A percentile compares a stretch with the other conserved stretches of the same genome.
phyloP scores from a whole-genome alignment of 2,888 invertebrate genomes.

The Leptinotarsa peninsularis region DNA sequence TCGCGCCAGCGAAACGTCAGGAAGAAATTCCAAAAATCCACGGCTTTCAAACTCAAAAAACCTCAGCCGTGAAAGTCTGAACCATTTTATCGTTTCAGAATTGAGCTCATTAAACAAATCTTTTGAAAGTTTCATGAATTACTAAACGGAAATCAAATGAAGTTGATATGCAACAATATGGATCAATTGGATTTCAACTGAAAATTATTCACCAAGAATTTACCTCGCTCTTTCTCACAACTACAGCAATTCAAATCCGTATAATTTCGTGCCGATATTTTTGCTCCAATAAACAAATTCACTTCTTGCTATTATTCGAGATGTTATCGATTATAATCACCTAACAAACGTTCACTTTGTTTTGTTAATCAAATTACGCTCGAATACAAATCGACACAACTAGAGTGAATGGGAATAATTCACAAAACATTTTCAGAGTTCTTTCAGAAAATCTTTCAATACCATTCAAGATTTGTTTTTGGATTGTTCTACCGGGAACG shows the following conservation, averaged over 20 bases:
- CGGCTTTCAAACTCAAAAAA: too few relatives aligned
- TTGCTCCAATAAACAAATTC: conserved; percentile 37
- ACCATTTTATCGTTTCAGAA: too few relatives aligned
- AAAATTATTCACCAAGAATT: neutral
- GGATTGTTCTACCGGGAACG: neutral
- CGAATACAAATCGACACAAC: conserved; percentile 31
- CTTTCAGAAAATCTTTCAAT: neutral
- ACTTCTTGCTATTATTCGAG: conserved; percentile 16
- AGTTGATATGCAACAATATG: neutral
- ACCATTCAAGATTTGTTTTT: neutral
- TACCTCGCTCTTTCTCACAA: neutral
- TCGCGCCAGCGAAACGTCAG: too few relatives aligned
- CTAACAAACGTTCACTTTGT: conserved; percentile 25
- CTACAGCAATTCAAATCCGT: neutral
- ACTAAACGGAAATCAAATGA: neutral
- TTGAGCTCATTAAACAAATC: too few relatives aligned
- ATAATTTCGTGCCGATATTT: conserved; percentile 23
- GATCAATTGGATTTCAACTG: neutral
- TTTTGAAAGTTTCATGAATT: too few relatives aligned
- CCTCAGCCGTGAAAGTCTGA: too few relatives aligned
- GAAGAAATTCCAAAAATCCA: too few relatives aligned
- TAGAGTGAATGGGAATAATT: conserved; percentile 30
- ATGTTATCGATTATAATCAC: conserved; percentile 28
- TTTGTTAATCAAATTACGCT: conserved; percentile 33
- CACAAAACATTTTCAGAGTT: neutral